Percentiles rank a stretch among this genome's conserved stretches.
phyloP scores from a whole-genome alignment of 2,888 invertebrate species.

The Drosophila stalkeri region DNA sequence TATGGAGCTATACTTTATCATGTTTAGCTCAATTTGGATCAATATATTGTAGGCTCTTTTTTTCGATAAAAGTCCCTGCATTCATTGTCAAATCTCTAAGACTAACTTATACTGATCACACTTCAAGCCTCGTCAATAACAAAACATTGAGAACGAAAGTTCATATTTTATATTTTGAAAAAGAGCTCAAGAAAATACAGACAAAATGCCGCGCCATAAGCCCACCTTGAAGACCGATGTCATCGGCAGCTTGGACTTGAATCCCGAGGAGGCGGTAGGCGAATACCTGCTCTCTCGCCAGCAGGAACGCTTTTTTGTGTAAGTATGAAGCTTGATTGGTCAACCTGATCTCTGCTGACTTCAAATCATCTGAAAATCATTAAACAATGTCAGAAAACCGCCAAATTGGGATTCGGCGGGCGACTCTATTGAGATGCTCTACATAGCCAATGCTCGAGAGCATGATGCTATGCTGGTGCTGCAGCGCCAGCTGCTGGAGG shows the following conservation, averaged over 20 bases:
- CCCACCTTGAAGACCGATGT: constrained; percentile 83
- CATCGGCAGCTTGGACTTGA: constrained; percentile 82
- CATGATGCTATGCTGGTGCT: constrained; percentile 77
- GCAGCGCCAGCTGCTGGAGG: constrained; percentile 80
- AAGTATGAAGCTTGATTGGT: constrained; percentile 37
- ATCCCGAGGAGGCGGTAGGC: constrained; percentile 81
- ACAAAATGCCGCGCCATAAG: constrained; percentile 81
- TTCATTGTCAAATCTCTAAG: not conserved
- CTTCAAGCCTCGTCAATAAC: constrained; percentile 2
- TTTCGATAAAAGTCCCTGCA: not conserved
- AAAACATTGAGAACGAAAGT: not conserved
- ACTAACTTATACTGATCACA: constrained; percentile 2
- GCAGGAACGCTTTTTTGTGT: constrained; percentile 83
- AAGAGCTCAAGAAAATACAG: not conserved
- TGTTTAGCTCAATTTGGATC: too few relatives aligned
- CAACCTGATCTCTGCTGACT: not conserved
- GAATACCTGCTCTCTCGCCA: constrained; percentile 82
- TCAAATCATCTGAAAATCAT: too few relatives aligned
- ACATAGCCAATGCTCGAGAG: constrained; percentile 83
- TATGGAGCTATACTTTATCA: too few relatives aligned
- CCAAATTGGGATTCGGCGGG: constrained; percentile 84
- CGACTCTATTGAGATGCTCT: constrained; percentile 82
- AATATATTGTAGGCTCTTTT: too few relatives aligned
- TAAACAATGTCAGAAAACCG: constrained; percentile 72
- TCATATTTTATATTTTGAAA: constrained; percentile 25